These are phyloP conservation scores for Chalcis sispes DNA, from an alignment of 2,888 invertebrate species.

Conservation along the genomic window DNA sequence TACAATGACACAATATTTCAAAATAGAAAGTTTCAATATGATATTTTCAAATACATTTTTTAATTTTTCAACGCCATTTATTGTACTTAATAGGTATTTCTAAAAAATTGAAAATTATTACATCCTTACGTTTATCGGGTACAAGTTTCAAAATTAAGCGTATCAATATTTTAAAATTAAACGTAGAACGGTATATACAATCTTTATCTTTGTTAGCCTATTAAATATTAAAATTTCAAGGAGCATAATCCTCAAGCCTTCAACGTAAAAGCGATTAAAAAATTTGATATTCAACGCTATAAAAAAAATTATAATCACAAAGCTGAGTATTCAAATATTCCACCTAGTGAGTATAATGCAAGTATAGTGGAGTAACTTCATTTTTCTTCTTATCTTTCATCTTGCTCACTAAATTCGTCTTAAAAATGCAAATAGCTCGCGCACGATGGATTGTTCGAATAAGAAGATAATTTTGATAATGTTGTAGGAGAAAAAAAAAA, in stretches of 20 bases:
- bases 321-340: conserved; percentile 31
- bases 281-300: conserved; percentile 3
- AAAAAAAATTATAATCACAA: conserved; percentile 23
- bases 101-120: no score
- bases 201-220: no score
- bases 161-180: no score
- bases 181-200: no score
- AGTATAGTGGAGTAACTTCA: not conserved
- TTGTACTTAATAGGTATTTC: no score
- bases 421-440: conserved; percentile 50
- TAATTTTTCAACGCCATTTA: no score
- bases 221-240: not conserved
- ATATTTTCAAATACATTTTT: no score
- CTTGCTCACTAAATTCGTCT: conserved; percentile 52
- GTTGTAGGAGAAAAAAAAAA: no score
- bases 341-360: conserved; percentile 1
- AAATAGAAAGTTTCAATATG: no score
- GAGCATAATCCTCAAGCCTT: not conserved
- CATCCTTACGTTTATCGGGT: no score
- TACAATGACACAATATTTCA: no score
- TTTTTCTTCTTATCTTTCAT: conserved; percentile 25
- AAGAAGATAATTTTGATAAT: conserved; percentile 53
- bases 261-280: conserved; percentile 4
- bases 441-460: conserved; percentile 38
- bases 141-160: no score